Base-by-base conservation (phyloP, 64 coral and sea anemone species). In the Orbicella faveolata region DNA sequence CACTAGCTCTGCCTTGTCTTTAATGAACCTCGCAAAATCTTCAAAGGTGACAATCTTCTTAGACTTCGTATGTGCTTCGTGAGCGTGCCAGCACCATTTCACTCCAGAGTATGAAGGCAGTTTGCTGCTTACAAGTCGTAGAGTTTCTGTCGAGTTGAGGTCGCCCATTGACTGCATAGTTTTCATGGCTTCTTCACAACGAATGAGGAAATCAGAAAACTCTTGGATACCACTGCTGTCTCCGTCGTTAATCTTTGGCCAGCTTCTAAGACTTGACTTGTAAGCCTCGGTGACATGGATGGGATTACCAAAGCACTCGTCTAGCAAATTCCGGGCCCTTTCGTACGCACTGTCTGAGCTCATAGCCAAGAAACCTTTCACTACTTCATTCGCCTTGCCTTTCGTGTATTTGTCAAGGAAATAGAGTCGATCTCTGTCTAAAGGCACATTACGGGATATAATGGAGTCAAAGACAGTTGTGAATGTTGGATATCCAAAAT, bases 251-350 rank as follows among this genome's bases (percentile, higher is more conserved):
- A 67, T 89, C 63, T 89, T 77, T 34, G 54, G 55, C 87, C 87
- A 89, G 53, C 36, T 78, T 51, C 93, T 79, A 25, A 91, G 74
- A 7, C 55, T 37, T 23, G 88, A 35, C 68, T 94, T 94, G 67
- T 91, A 94, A 0, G 88, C 83, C 48, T 90, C 89, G 5, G 93
- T 89, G 2, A 91, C 93, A 35, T 90, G 83, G 19, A 94, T 88
- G 8, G 93, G 93, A 76, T 94, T 94, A 0, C 89, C 93, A n/a
- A 87, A 94, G 16, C 79, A 80, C 30, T 84, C 41, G 17, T 89
- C 89, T 37, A 90, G 35, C 61, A 88, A 52, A 30, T 91, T 94
- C 23, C 83, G 81, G 30, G 30, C 30, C 30, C 30, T 30, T 30
- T 30, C 30, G 30, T 30, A 30, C 30, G 30, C 30, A 30, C 52